Evolutionary conservation across 2,888 invertebrate genomes (phyloP).

Genomic region (Spisula solida): DNA sequence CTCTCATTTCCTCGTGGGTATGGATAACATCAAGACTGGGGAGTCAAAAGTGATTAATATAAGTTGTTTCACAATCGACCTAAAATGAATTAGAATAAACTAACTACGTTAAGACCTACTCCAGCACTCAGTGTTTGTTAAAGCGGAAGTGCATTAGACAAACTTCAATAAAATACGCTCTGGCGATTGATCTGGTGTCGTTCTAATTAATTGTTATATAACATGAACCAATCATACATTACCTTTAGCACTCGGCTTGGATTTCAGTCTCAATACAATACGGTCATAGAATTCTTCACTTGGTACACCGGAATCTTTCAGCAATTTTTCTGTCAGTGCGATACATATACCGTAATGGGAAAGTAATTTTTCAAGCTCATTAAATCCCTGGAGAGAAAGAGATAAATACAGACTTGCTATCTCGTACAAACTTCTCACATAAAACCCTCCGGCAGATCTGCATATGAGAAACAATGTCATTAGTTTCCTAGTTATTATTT

Average conservation of each 20-base stretch:
- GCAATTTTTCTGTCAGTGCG: constrained; percentile 97
- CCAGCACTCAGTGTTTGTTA: no score
- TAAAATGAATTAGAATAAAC: no score
- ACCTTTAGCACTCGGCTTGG: constrained; percentile 96
- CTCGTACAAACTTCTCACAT: not conserved
- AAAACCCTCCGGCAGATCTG: not conserved
- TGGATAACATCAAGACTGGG: no score
- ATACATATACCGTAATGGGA: constrained; percentile 96
- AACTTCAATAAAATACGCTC: no score
- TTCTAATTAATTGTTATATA: no score
- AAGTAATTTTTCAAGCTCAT: constrained; percentile 95
- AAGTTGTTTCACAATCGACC: no score
- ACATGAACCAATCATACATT: constrained; percentile 54
- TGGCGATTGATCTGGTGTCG: no score
- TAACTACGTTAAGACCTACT: no score
- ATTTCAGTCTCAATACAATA: constrained; percentile 94
- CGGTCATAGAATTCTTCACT: constrained; percentile 89
- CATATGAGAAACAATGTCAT: not conserved
- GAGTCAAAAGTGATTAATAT: no score
- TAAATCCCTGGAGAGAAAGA: constrained; percentile 93
- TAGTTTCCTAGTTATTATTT: not conserved
- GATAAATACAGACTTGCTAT: constrained; percentile 5
- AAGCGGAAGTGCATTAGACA: no score
- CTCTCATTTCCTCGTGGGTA: no score
- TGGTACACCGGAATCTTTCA: constrained; percentile 98